phyloP scores from a whole-genome alignment of 2,113 vertebrate genomes.

The Tetrao urogallus region DNA sequence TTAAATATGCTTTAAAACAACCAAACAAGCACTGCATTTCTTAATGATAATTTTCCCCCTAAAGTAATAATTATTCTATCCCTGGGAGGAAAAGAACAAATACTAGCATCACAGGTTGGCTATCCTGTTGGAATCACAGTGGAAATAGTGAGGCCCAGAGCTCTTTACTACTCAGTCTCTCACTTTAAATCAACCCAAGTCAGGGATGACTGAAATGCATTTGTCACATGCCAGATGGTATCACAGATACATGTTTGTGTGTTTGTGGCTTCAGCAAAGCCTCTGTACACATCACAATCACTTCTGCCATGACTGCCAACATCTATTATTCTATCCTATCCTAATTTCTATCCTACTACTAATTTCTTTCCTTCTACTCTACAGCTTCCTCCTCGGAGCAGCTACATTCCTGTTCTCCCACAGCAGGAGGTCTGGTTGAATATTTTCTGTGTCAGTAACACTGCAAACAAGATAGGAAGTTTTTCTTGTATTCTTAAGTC shows the following conservation, averaged over 20 bases:
- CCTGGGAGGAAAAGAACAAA: not conserved
- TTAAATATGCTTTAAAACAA: not conserved
- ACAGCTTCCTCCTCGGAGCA: not conserved
- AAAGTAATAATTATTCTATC: not conserved
- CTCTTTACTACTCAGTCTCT: not conserved
- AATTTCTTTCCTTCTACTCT: not conserved
- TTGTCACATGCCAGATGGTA: slow-evolving; percentile 30
- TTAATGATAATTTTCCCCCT: fast-evolving
- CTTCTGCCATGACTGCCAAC: not conserved
- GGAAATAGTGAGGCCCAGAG: not conserved
- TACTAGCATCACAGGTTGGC: not conserved
- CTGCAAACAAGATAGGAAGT: not conserved
- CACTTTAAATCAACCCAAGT: not conserved
- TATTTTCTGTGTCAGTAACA: not conserved
- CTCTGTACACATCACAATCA: not conserved
- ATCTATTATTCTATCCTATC: not conserved
- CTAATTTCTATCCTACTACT: not conserved
- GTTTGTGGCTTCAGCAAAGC: not conserved
- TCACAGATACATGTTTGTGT: not conserved
- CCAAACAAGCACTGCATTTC: not conserved
- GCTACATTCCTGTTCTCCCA: not conserved
- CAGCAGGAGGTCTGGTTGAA: not conserved
- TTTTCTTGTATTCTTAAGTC: not conserved
- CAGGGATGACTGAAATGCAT: slow-evolving; percentile 15
- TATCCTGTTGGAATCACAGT: not conserved